phyloP scores from a whole-genome alignment of 2,113 vertebrate species.

The Balaeniceps rex region DNA sequence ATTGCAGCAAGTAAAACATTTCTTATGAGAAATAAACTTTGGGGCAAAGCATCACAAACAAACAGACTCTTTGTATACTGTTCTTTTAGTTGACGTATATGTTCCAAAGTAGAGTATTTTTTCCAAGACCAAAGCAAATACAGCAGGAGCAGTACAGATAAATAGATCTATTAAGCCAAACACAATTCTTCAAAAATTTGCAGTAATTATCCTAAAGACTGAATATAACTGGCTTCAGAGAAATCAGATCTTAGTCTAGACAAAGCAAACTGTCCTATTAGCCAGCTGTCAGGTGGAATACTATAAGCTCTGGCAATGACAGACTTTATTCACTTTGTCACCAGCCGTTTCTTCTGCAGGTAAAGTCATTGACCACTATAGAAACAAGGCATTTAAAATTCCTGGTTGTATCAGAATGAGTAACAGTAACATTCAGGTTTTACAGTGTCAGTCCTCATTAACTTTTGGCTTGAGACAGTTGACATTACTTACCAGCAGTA shows the following conservation, averaged over 20 bases:
- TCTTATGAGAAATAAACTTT: background rate
- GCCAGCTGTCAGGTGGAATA: background rate
- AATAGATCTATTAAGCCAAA: conserved; percentile 32
- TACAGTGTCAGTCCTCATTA: background rate
- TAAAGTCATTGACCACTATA: background rate
- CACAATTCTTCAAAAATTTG: background rate
- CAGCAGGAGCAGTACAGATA: conserved; percentile 51
- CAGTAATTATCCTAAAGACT: background rate
- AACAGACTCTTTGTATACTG: conserved; percentile 18
- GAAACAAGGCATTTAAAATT: background rate
- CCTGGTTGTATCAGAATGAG: background rate
- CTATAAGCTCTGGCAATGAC: background rate
- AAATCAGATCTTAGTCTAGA: background rate
- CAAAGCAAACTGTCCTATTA: conserved; percentile 9
- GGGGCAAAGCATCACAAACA: conserved; percentile 54
- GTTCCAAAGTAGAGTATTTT: conserved; percentile 40
- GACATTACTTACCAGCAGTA: conserved; percentile 37
- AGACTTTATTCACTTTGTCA: background rate
- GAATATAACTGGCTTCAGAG: background rate
- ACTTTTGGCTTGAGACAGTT: background rate
- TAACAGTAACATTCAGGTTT: background rate
- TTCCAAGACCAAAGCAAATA: conserved; percentile 57
- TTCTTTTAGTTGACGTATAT: conserved; percentile 47
- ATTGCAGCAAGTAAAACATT: background rate
- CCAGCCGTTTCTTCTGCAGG: background rate